Evolutionary conservation across 2,113 vertebrate species (phyloP).

Genomic region (Microcebus ravelobensis): DNA sequence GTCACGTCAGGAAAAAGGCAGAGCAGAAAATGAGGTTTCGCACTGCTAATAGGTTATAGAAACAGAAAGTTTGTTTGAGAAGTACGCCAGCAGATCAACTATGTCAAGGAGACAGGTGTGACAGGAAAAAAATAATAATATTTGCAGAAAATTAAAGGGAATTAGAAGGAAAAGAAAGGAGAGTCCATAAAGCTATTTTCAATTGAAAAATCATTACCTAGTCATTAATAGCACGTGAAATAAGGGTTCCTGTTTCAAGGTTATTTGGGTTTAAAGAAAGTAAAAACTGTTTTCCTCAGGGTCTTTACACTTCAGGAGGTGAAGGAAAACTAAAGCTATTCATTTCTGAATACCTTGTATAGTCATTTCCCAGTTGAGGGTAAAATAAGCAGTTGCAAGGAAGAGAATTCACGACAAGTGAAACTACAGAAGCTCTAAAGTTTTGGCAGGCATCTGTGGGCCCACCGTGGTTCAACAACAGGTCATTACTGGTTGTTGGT

Average conservation of each 20-base stretch:
- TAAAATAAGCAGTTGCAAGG: not conserved
- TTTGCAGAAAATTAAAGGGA: not conserved
- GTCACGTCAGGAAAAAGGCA: not conserved
- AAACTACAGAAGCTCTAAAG: not conserved
- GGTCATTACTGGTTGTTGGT: not conserved
- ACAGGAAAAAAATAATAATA: not conserved
- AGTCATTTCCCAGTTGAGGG: not conserved
- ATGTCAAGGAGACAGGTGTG: not conserved
- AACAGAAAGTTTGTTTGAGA: not conserved
- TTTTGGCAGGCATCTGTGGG: too few relatives aligned
- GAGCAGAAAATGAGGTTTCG: conserved; percentile 33
- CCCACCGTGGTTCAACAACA: not conserved
- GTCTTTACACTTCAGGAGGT: not conserved
- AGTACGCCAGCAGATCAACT: not conserved
- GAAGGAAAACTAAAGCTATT: not conserved
- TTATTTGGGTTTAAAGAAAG: not conserved
- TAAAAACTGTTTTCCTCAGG: not conserved
- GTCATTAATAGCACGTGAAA: not conserved
- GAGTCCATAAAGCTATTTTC: not conserved
- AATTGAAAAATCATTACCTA: not conserved
- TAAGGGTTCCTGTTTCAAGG: not conserved
- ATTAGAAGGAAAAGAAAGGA: not conserved
- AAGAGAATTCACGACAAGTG: not conserved
- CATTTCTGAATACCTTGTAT: not conserved
- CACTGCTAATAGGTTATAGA: not conserved